Evolutionary conservation across 2,888 invertebrate species (phyloP), one percentile per base, ranked within the genome.

Genomic region (Drosophila meridionalis): DNA sequence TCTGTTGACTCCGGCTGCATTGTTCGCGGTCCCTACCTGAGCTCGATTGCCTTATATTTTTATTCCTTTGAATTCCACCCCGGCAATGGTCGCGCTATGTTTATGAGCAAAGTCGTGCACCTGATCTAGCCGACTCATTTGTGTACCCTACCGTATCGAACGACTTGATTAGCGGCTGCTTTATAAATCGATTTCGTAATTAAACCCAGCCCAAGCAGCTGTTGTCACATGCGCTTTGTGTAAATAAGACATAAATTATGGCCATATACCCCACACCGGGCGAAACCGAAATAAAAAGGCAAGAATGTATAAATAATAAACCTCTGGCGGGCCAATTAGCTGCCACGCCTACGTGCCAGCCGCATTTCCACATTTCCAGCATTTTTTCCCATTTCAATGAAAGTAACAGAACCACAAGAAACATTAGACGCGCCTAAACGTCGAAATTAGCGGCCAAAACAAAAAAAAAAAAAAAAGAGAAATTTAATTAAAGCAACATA

Each of bases 401-500:
- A 80, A 80, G 82, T 75, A 79, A 69, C 65, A 80, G 77, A 64
- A 66, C 78, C 80, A 69, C 78, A 72, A 80, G 70, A 70, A 86
- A 79, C 77, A 80, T 87, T 88, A 78, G 86, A 86, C 83, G 78
- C 75, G 89, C 84, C 87, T 87, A 87, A 87, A 86, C 73, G 87
- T 71, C 66, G 74, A 88, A 89, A 89, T 89, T 89, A 87, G 83
- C 89, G 70, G 77, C 77, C 78, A 59, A 57, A 20, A 20, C 20
- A 20, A 20, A 20, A 20, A 20, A 20, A 20, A 20, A 20, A 20
- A 20, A 66, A 58, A 80, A 73, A 76, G 83, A 90, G 87, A 87
- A 87, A 87, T 87, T 87, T 87, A 90, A 87, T 87, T 87, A 90
- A 87, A 87, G 89, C 81, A 81, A 70, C 81, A 76, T 80, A 62